Conservation (phyloP, 2,888 invertebrate genomes). For the Temnothorax ravouxi region DNA sequence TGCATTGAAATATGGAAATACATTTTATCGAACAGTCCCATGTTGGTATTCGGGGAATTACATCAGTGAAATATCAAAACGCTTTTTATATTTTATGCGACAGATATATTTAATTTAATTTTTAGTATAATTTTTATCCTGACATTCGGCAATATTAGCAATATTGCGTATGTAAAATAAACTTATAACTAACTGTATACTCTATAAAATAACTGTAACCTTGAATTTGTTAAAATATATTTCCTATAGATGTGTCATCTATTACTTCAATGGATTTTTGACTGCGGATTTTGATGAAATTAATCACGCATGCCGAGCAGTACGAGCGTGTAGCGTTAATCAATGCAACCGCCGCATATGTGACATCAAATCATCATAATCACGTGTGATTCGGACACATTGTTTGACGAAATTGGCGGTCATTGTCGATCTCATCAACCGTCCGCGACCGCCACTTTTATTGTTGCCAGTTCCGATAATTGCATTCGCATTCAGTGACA, state of each 20-base stretch:
- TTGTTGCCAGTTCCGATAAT: conserved; percentile 19
- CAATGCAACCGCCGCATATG: background rate
- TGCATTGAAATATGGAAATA: conserved; percentile 10
- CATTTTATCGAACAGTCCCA: background rate
- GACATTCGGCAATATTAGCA: background rate
- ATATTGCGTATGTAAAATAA: background rate
- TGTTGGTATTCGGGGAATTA: background rate
- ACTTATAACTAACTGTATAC: background rate
- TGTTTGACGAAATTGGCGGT: conserved; percentile 31
- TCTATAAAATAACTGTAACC: background rate
- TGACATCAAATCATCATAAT: conserved; percentile 33
- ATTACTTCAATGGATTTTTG: background rate
- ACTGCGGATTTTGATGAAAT: conserved; percentile 8
- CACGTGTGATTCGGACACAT: conserved; percentile 19
- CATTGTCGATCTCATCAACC: conserved; percentile 35
- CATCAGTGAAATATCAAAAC: background rate
- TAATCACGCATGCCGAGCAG: background rate
- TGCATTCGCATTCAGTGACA: conserved; percentile 20
- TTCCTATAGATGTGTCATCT: background rate
- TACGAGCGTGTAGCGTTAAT: background rate
- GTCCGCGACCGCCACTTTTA: conserved; percentile 22
- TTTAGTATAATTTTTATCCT: background rate
- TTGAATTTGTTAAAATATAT: background rate
- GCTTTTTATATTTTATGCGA: background rate
- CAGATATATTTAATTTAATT: background rate